Evolutionary conservation across 1,140 invertebrate genomes (phyloP).

Genomic region (Leucophenga varia): DNA sequence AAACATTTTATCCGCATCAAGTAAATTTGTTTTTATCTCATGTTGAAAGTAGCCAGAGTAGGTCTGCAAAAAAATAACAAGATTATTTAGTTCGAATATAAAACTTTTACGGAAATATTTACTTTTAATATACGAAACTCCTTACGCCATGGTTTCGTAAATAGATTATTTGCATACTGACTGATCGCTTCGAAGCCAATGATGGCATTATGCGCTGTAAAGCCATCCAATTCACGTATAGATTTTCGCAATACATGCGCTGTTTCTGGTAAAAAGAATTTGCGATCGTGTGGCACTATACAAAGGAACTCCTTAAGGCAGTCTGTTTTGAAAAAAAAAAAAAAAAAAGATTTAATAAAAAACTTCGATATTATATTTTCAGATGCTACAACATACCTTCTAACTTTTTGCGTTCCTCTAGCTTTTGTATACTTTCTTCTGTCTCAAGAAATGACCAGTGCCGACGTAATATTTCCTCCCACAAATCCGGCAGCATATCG

Average conservation of each 20-base stretch:
- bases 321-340: conserved; percentile 60
- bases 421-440: conserved; percentile 74
- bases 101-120: too few relatives aligned
- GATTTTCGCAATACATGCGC: conserved; percentile 73
- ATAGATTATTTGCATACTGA: conserved; percentile 80
- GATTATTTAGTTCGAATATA: not conserved
- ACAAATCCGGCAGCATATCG: conserved; percentile 60
- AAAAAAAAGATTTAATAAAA: conserved; percentile 5
- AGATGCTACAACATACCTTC: too few relatives aligned
- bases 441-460: conserved; percentile 74
- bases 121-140: conserved; percentile 81
- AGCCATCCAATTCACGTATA: conserved; percentile 67
- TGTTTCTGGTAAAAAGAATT: conserved; percentile 75
- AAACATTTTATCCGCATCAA: conserved; percentile 74
- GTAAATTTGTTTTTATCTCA: conserved; percentile 76
- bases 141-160: conserved; percentile 84
- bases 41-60: conserved; percentile 86
- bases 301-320: conserved; percentile 76
- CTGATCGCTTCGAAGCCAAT: conserved; percentile 81
- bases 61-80: conserved; percentile 61
- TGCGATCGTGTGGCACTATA: conserved; percentile 74
- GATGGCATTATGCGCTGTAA: conserved; percentile 77
- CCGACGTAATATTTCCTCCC: conserved; percentile 67
- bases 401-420: conserved; percentile 70
- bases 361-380: conserved; percentile 1